Evolutionary conservation across 2,797 vertebrate species (phyloP), one percentile per base, ranked within the genome.

Genomic region (Propithecus deckenii): DNA sequence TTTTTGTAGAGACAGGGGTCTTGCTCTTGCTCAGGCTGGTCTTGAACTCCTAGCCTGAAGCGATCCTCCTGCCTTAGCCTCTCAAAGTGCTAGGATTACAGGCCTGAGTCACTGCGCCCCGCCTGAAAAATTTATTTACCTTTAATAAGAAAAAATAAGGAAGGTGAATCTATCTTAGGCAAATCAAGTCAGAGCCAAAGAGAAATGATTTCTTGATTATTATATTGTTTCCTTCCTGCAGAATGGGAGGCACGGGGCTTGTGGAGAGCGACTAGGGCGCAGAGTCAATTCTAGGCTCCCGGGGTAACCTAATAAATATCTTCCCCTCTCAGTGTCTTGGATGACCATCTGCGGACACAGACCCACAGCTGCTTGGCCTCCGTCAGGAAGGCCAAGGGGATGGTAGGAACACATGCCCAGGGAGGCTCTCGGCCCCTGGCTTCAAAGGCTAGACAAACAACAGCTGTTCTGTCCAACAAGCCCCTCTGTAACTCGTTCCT

Each of bases 341-440:
- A 69, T 30, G 43, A 84, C 89, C 86, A 87, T 87, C 76, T 96
- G 91, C n/a, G 15, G 61, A 93, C 95, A 92, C 55, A 94, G 83
- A 86, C 35, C 50, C n/a, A 63, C 80, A 95, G 89, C 67, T 76
- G 93, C 76, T 38, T 52, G 83, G 84, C 74, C 86, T 94, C 61
- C 0, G 0, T 50, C 46, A 74, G 48, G 74, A 80, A 69, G 61
- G 63, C 41, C 5, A 22, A 11, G 25, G 63, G 76, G 55, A 78
- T 9, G 7, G 61, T 35, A 86, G 63, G 18, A 87, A 11, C 76
- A 69, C 38, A 13, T 20, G 86, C 20, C 57, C 0, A 0, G 10
- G 80, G 85, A 92, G 79, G 69, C 78, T 52, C 20, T 17, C 5
- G 86, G n/a, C 22, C 72, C 48, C 61, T 23, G n/a, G 67, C 72